phyloP scores from a whole-genome alignment of 2,888 invertebrate species.

The Camptogramma bilineatum region DNA sequence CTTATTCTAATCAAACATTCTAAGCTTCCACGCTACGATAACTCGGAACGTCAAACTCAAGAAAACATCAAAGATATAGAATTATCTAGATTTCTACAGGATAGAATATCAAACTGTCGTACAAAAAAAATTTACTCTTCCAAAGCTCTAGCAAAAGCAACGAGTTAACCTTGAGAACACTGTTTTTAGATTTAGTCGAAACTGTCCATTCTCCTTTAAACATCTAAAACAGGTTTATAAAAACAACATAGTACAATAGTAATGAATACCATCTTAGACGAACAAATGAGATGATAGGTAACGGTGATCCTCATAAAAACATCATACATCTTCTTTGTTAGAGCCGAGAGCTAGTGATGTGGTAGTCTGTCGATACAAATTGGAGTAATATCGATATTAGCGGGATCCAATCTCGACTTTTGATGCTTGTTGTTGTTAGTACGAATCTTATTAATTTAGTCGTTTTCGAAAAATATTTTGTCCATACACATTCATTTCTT shows the following conservation, averaged over 20 bases:
- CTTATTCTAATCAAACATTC: too few relatives aligned
- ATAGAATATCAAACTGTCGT: too few relatives aligned
- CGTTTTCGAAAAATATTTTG: too few relatives aligned
- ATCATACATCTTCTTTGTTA: conserved; percentile 61
- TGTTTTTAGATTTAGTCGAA: too few relatives aligned
- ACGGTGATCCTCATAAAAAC: conserved; percentile 70
- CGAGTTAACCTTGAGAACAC: too few relatives aligned
- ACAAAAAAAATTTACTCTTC: too few relatives aligned
- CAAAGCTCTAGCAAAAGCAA: too few relatives aligned
- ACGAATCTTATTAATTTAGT: not conserved
- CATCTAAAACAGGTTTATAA: not conserved
- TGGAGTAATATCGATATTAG: conserved; percentile 1
- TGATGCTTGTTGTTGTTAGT: not conserved
- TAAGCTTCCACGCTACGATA: too few relatives aligned
- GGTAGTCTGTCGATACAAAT: conserved; percentile 30
- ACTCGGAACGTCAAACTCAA: too few relatives aligned
- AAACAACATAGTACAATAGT: conserved; percentile 27
- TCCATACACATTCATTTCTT: too few relatives aligned
- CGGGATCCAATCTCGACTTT: not conserved
- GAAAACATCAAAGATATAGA: too few relatives aligned
- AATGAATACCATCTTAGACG: conserved; percentile 43
- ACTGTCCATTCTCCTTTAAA: not conserved
- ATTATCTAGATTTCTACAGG: too few relatives aligned
- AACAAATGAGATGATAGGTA: conserved; percentile 54
- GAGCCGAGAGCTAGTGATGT: conserved; percentile 53